phyloP scores from a whole-genome alignment of 2,888 invertebrate species.

The Ommatoiulus sabulosus region DNA sequence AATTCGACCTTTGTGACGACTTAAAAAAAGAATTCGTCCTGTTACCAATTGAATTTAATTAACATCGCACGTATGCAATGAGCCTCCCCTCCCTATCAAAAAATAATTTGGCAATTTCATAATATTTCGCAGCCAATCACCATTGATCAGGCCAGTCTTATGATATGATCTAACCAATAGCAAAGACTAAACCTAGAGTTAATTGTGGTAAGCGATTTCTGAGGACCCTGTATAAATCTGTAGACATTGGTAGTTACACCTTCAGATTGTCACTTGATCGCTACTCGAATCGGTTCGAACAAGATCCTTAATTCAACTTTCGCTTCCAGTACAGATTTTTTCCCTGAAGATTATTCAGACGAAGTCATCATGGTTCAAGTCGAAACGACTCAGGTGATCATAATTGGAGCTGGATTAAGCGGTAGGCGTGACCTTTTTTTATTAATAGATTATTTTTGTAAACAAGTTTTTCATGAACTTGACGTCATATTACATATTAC shows the following conservation, averaged over 20 bases:
- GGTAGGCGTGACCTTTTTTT: constrained; percentile 12
- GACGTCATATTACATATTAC: too few relatives aligned
- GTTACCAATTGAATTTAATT: constrained; percentile 28
- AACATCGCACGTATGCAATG: background rate
- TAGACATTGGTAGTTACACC: background rate
- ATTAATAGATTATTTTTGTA: background rate
- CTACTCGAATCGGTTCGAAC: background rate
- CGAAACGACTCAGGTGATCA: constrained; percentile 61
- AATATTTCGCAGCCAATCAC: background rate
- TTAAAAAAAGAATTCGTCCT: background rate
- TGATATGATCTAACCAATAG: background rate
- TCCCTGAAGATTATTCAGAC: background rate
- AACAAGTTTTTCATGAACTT: too few relatives aligned
- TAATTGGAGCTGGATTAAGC: constrained; percentile 62
- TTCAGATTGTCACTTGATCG: constrained; percentile 3
- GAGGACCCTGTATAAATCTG: constrained; percentile 5
- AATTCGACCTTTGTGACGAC: constrained; percentile 9
- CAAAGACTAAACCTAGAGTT: background rate
- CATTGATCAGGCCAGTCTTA: background rate
- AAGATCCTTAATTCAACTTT: background rate
- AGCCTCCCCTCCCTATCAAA: background rate
- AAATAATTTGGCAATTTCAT: constrained; percentile 17
- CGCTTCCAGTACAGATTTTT: background rate
- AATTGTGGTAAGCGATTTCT: background rate
- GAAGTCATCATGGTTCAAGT: background rate